Base-by-base conservation (phyloP, 2,888 invertebrate species). In the Leucophora obtusa region DNA sequence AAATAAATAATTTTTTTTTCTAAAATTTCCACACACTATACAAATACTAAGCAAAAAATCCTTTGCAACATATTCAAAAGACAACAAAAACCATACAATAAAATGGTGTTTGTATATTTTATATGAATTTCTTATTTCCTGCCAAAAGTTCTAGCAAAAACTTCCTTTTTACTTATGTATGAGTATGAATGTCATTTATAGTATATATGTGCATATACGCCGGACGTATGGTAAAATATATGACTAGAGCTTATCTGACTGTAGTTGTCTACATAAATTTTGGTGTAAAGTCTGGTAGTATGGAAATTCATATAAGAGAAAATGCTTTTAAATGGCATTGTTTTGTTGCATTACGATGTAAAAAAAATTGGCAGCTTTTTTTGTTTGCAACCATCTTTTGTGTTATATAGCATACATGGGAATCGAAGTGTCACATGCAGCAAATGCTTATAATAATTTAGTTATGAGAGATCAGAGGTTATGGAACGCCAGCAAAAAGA, bases 351-450 rank as follows among this genome's bases (percentile, higher is more conserved):
- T 62, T 56, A 59, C 3, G 18, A 60, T 35, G 35, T 10, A 7
- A 17, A 56, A 58, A 50, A n/a, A 15, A 11, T 38, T 58, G 11
- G 10, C 7, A 7, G n/a, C 0, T 14, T 17, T 17, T 59, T 60
- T 38, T 66, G 28, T 33, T 43, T 54, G 6, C n/a, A 54, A 43
- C 69, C 50, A 70, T 60, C 47, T 38, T 63, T 70, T 50, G 24
- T 74, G 1, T 17, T 60, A 43, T 74, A 74, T 70, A 43, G 51
- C 73, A 77, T 81, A 73, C 70, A 77, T 70, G 81, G 82, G 79
- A 78, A 79, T 82, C 77, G 82, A 75, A 76, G 73, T 82, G 82
- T 82, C 79, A 82, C 73, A 68, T 82, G 73, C 82, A 82, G 79
- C 79, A 73, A 79, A 72, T 79, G 73, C 70, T 76, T 69, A 79